Evolutionary conservation across 2,113 vertebrate species (phyloP).

Genomic region (Ochotona curzoniae): DNA sequence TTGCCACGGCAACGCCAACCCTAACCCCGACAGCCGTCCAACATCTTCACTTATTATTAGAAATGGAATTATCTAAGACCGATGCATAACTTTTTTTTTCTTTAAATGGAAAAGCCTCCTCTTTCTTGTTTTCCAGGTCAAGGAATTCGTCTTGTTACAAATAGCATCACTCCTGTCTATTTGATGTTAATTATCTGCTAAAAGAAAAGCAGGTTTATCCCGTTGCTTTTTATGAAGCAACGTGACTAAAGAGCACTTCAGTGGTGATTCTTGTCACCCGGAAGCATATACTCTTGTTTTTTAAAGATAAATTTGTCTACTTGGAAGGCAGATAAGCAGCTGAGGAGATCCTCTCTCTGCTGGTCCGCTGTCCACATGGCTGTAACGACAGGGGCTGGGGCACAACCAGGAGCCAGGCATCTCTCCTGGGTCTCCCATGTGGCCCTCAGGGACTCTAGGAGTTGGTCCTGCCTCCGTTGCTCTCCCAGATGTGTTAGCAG

Average conservation of each 20-base stretch:
- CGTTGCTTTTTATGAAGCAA: neutral
- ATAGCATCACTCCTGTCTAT: neutral
- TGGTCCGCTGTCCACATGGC: too few relatives aligned
- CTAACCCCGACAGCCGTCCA: conserved; percentile 73
- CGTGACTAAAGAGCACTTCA: neutral
- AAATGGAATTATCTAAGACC: conserved; percentile 51
- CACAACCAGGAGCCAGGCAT: too few relatives aligned
- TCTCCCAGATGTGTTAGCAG: too few relatives aligned
- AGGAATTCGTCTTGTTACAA: neutral
- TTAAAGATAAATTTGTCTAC: too few relatives aligned
- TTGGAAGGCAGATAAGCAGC: too few relatives aligned
- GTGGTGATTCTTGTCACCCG: neutral
- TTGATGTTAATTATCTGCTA: neutral
- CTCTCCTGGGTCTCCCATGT: too few relatives aligned
- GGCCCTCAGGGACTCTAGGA: too few relatives aligned
- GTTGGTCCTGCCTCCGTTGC: too few relatives aligned
- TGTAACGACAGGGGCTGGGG: too few relatives aligned
- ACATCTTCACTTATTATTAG: conserved; percentile 82
- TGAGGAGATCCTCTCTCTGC: too few relatives aligned
- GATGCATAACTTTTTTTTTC: conserved; percentile 1
- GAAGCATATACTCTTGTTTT: neutral
- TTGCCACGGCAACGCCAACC: conserved; percentile 61
- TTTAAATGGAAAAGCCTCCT: neutral
- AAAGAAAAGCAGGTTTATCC: neutral
- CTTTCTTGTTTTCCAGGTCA: neutral